These are phyloP conservation scores for Rhynchophorus ferrugineus DNA, from an alignment of 1,140 invertebrate species.

Conservation along the genomic window DNA sequence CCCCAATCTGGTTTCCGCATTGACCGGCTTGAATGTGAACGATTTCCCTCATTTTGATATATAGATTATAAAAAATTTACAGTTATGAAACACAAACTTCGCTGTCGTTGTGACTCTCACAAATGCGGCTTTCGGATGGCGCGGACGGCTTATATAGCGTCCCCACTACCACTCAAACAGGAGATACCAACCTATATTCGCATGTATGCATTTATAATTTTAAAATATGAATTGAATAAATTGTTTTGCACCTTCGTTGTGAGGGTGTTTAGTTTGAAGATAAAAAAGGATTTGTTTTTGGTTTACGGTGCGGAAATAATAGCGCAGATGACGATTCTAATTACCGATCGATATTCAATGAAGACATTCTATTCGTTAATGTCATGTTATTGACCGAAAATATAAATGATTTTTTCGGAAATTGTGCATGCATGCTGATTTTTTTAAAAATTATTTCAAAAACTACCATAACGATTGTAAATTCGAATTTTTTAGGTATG, in stretches of 20 bases:
- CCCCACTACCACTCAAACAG: neutral
- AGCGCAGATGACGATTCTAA: too few species aligned
- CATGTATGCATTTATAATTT: neutral
- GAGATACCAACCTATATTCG: neutral
- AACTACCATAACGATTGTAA: too few species aligned
- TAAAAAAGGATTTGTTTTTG: too few species aligned
- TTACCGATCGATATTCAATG: too few species aligned
- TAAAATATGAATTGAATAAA: neutral
- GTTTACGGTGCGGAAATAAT: too few species aligned
- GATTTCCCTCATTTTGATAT: constrained; percentile 64
- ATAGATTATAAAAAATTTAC: constrained; percentile 3
- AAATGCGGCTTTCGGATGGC: neutral
- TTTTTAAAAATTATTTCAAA: too few species aligned
- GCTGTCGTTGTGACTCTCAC: neutral
- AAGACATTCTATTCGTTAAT: too few species aligned
- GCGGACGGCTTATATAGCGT: neutral
- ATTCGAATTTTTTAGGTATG: too few species aligned
- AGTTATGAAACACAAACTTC: neutral
- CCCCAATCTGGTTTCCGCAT: constrained; percentile 66
- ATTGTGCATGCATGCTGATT: too few species aligned
- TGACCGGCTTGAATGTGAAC: constrained; percentile 77
- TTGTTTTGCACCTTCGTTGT: neutral
- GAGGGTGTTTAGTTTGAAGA: neutral
- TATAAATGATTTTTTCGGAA: too few species aligned
- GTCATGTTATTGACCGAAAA: too few species aligned